phyloP scores from a whole-genome alignment of 2,113 vertebrate species.

The human region DNA sequence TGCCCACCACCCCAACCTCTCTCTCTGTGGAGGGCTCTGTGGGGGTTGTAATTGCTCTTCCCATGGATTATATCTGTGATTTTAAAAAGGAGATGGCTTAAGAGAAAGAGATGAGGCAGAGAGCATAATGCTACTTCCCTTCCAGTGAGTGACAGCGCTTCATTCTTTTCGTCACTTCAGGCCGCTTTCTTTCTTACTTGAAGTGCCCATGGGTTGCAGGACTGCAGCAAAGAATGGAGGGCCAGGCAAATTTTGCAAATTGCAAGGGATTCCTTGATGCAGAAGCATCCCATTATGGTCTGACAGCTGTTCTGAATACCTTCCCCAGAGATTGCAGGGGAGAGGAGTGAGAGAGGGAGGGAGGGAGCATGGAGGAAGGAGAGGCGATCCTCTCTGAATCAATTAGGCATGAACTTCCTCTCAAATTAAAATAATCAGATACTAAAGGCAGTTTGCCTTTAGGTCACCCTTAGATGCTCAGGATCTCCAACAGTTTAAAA shows the following conservation, averaged over 20 bases:
- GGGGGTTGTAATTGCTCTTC: neutral
- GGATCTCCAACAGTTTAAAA: neutral
- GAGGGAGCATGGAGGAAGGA: neutral
- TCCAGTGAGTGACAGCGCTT: neutral
- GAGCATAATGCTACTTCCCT: neutral
- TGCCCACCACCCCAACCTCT: neutral
- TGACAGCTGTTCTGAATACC: slow-evolving; percentile 82
- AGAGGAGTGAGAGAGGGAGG: slow-evolving; percentile 58
- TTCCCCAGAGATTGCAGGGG: slow-evolving; percentile 71
- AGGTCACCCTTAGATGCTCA: neutral
- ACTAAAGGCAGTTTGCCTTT: slow-evolving; percentile 22
- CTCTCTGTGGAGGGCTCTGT: neutral
- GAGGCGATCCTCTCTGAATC: neutral
- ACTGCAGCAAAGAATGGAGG: neutral
- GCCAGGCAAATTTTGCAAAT: slow-evolving; percentile 68
- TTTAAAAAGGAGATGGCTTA: neutral
- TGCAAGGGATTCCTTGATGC: slow-evolving; percentile 51
- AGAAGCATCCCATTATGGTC: slow-evolving; percentile 69
- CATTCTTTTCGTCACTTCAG: fast-evolving
- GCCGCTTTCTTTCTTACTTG: neutral
- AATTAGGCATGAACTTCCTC: slow-evolving; percentile 48
- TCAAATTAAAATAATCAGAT: slow-evolving; percentile 47
- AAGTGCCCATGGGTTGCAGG: neutral
- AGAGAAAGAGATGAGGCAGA: neutral
- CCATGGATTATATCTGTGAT: neutral